Conservation (phyloP, 2,113 vertebrate species). For the Sinocyclocheilus grahami region DNA sequence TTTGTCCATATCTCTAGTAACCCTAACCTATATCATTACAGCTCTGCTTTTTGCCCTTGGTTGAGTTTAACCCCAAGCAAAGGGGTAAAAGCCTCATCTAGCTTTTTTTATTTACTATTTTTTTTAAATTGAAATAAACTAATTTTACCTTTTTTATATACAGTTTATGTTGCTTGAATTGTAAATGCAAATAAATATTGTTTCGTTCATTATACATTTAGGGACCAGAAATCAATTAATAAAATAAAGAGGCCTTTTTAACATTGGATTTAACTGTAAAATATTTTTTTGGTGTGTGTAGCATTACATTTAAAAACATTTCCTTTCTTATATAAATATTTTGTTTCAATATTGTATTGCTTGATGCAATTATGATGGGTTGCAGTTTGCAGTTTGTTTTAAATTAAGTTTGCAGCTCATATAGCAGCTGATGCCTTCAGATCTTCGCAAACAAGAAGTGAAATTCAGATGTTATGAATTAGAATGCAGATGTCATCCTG, state of each 20-base stretch:
- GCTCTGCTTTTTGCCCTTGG: not conserved
- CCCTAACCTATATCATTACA: not conserved
- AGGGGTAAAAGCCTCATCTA: not conserved
- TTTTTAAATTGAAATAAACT: not conserved
- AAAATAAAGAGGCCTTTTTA: too few relatives aligned
- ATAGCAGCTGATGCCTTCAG: conserved; percentile 28
- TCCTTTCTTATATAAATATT: not conserved
- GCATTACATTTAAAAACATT: not conserved
- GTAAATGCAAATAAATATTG: not conserved
- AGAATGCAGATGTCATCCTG: conserved; percentile 20
- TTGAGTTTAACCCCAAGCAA: too few relatives aligned
- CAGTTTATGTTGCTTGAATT: not conserved
- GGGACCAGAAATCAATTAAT: too few relatives aligned
- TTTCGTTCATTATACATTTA: not conserved
- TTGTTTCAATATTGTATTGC: not conserved
- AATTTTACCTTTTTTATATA: not conserved
- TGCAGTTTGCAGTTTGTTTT: conserved; percentile 8
- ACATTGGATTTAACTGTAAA: too few relatives aligned
- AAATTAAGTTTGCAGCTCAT: not conserved
- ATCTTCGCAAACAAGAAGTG: conserved; percentile 28
- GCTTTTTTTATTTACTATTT: not conserved
- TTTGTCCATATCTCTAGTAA: not conserved
- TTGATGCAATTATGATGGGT: not conserved
- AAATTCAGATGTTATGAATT: conserved; percentile 52
- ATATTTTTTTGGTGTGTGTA: not conserved